Evolutionary conservation across 2,113 vertebrate genomes (phyloP).

Genomic region (Turdus rufiventris): DNA sequence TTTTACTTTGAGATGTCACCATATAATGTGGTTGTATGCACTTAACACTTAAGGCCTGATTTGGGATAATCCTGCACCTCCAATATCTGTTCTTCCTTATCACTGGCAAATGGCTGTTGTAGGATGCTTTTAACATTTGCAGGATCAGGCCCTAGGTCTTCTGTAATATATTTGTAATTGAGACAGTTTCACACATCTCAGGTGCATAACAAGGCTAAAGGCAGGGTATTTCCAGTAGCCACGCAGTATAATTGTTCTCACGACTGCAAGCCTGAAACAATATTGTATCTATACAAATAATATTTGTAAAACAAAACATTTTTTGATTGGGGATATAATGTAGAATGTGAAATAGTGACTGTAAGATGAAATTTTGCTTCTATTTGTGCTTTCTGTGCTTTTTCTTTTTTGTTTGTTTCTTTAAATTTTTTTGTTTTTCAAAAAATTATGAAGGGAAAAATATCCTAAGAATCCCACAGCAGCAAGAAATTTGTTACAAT

Average conservation of each 20-base stretch:
- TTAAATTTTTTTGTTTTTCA: background rate
- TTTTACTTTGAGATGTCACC: slow-evolving; percentile 55
- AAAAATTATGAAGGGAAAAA: background rate
- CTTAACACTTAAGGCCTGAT: slow-evolving; percentile 34
- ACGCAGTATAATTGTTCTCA: slow-evolving; percentile 9
- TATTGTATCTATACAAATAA: slow-evolving; percentile 29
- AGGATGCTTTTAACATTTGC: background rate
- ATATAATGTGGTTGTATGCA: slow-evolving; percentile 15
- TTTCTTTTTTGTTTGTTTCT: background rate
- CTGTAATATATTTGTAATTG: slow-evolving; percentile 42
- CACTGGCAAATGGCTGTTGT: background rate
- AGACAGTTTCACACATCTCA: slow-evolving; percentile 47
- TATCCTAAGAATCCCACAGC: background rate
- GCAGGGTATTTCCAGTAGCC: slow-evolving; percentile 50
- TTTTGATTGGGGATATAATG: slow-evolving; percentile 11
- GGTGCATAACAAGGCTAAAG: slow-evolving; percentile 53
- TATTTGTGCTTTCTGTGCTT: background rate
- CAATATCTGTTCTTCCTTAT: background rate
- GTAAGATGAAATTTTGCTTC: background rate
- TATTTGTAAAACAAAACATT: slow-evolving; percentile 9
- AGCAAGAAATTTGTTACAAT: background rate
- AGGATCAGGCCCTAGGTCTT: slow-evolving; percentile 15
- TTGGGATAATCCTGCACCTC: background rate
- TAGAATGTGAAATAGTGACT: slow-evolving; percentile 26
- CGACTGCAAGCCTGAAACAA: slow-evolving; percentile 41